Conservation (phyloP, 2,113 vertebrate genomes). For the Micronycteris hirsuta region DNA sequence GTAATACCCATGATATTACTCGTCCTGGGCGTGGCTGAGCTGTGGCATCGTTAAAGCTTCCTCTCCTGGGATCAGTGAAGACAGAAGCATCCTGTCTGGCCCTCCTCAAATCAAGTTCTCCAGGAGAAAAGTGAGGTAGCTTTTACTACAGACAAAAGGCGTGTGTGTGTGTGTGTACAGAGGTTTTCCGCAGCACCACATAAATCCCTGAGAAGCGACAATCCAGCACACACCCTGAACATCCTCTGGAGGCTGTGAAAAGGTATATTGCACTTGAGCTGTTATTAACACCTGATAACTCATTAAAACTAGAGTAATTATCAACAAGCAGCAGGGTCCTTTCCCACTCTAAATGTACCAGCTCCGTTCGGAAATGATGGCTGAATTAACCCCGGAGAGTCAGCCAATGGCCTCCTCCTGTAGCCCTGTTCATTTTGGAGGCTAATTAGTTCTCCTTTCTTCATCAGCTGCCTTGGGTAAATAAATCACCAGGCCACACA, state of each 20-base stretch:
- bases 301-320: constrained; percentile 55
- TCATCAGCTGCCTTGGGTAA: neutral
- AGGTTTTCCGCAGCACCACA: neutral
- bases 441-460: neutral
- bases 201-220: constrained; percentile 49
- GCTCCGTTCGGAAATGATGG: neutral
- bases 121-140: neutral
- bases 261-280: neutral
- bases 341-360: neutral
- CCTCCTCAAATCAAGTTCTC: constrained; percentile 36
- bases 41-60: neutral
- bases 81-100: neutral
- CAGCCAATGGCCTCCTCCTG: neutral
- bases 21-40: accelerated
- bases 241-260: constrained; percentile 46
- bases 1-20: neutral
- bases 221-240: constrained; percentile 44
- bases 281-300: constrained; percentile 62
- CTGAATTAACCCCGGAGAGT: neutral
- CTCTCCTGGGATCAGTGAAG: constrained; percentile 5
- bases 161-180: neutral
- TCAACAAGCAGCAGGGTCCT: constrained; percentile 18
- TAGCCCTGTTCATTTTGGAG: neutral
- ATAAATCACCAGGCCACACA: neutral
- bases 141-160: neutral